Evolutionary conservation across 2,888 invertebrate genomes (phyloP).

Genomic region (Temnothorax ravouxi): DNA sequence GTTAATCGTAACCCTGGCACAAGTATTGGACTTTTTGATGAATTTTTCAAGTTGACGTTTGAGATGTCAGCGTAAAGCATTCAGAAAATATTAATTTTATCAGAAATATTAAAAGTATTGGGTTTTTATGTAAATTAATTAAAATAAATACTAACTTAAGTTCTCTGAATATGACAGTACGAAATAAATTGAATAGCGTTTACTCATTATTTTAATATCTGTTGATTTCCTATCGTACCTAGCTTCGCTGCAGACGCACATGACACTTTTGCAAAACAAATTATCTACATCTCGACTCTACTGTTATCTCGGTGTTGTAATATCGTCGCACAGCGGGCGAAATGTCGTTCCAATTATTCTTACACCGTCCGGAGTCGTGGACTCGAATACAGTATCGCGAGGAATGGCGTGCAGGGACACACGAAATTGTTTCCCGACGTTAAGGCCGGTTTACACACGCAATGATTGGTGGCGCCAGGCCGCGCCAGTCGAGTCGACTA

Average conservation of each 20-base stretch:
- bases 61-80: background rate
- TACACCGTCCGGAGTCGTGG: constrained; percentile 40
- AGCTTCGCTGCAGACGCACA: constrained; percentile 1
- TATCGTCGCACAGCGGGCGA: constrained; percentile 59
- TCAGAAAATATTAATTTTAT: background rate
- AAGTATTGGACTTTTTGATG: background rate
- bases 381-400: constrained; percentile 33
- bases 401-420: constrained; percentile 19
- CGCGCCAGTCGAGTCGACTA: no score
- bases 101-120: background rate
- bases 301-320: constrained; percentile 47
- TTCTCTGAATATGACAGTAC: background rate
- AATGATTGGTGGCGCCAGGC: no score
- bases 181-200: background rate
- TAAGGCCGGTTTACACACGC: no score
- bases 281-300: constrained; percentile 39
- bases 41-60: background rate
- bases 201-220: background rate
- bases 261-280: constrained; percentile 18
- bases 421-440: constrained; percentile 51
- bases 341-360: constrained; percentile 62
- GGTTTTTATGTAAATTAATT: background rate
- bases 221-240: background rate
- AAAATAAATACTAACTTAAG: background rate
- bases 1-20: background rate